Evolutionary conservation across 2,888 invertebrate species (phyloP), one percentile per base, ranked within the genome.

Genomic region (Rhingia campestris): DNA sequence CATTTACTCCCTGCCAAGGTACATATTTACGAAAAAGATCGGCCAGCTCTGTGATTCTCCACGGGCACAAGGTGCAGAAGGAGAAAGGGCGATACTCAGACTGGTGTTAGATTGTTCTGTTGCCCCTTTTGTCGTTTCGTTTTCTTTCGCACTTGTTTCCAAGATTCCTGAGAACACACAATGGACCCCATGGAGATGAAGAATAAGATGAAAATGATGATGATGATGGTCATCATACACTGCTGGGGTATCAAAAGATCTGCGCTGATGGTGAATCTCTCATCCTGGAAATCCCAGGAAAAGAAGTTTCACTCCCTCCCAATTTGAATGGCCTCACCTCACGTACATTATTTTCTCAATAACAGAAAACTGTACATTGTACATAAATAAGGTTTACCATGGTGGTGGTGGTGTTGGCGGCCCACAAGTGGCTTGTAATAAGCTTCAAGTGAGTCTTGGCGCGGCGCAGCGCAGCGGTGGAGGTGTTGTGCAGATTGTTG

Each of bases 291-390:
- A 79, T 75, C 79, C 67, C 74, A 61, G 80, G 66, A 70, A 79
- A 70, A 75, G 41, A 69, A 58, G 45, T 59, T 75, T 70, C 70
- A 75, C 73, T 84, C 79, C 84, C 75, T 84, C 70, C 84, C 84
- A 84, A 84, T 84, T 84, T 80, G 80, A 84, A 84, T 84, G 84
- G 84, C 84, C 84, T 84, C 84, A 84, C 84, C 80, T 70, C 79
- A 84, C 84, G 80, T 84, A 84, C 59, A 80, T 75, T 80, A 74
- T 84, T 84, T 79, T 70, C 74, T 74, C 69, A 74, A 74, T 74
- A 84, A 79, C 53, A 74, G 41, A 56, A 75, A 84, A 80, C 84
- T 84, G 84, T 80, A 80, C 84, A 84, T 84, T 66, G 75, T 64
- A 39, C 74, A 84, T 75, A 80, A 79, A 82, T 77, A 82, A 79